phyloP scores from a whole-genome alignment of 2,113 vertebrate genomes.

The Protobothrops mucrosquamatus region DNA sequence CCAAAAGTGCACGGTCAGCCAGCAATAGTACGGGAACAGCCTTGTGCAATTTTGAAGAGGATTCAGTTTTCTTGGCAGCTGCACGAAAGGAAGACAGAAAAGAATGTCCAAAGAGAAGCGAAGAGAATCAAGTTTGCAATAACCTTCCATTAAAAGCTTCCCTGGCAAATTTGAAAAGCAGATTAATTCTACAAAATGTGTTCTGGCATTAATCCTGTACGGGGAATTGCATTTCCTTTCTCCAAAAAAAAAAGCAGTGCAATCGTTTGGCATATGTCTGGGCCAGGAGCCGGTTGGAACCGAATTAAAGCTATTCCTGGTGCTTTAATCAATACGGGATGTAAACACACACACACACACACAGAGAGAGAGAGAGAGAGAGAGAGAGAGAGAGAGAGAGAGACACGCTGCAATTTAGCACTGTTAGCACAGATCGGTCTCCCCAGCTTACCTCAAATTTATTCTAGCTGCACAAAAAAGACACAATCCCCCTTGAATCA shows the following conservation, averaged over 20 bases:
- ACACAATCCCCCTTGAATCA: no score
- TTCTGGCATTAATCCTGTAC: background rate
- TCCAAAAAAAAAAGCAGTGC: background rate
- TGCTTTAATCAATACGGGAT: background rate
- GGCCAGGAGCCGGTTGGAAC: no score
- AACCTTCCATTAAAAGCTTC: background rate
- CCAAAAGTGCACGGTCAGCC: background rate
- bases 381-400: no score
- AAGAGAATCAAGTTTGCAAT: fast-evolving
- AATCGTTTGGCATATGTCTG: background rate
- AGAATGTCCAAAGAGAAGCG: background rate
- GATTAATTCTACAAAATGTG: background rate
- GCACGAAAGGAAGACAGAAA: background rate
- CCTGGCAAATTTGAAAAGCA: background rate
- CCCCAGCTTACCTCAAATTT: no score
- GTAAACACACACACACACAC: background rate
- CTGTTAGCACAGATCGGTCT: background rate
- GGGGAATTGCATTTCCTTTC: fast-evolving
- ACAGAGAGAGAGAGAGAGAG: no score
- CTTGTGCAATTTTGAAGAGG: no score
- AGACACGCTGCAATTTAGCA: background rate
- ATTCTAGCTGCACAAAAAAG: no score
- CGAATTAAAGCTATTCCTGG: background rate
- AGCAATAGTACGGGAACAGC: background rate
- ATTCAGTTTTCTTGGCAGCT: background rate